Evolutionary conservation across 1,140 invertebrate genomes (phyloP).

Genomic region (Samia ricini): DNA sequence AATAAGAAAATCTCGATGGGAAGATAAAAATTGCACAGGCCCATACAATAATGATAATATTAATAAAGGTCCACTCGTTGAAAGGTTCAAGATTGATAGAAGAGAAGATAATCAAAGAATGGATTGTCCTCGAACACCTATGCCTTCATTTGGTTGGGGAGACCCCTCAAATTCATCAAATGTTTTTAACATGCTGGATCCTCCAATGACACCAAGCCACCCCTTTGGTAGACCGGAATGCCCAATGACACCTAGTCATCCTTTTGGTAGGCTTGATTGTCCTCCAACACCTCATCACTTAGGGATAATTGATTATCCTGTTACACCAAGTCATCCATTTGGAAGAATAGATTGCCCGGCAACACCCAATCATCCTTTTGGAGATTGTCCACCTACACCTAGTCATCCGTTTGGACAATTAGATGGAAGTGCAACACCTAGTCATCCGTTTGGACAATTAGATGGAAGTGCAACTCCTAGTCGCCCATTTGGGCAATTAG

Average conservation of each 20-base stretch:
- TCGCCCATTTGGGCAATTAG: slow-evolving; percentile 26
- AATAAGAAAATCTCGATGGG: slow-evolving; percentile 24
- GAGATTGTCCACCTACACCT: slow-evolving; percentile 22
- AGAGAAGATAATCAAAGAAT: slow-evolving; percentile 14
- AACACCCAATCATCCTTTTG: slow-evolving; percentile 27
- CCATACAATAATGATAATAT: slow-evolving; percentile 21
- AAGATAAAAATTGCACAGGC: slow-evolving; percentile 22
- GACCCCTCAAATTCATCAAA: slow-evolving; percentile 21
- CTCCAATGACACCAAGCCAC: slow-evolving; percentile 28
- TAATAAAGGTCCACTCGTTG: slow-evolving; percentile 24
- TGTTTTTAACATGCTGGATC: slow-evolving; percentile 19
- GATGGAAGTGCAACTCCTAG: slow-evolving; percentile 14
- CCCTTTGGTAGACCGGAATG: slow-evolving; percentile 43
- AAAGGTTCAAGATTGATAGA: slow-evolving; percentile 27
- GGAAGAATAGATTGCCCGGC: slow-evolving; percentile 18
- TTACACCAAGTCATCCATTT: slow-evolving; percentile 20
- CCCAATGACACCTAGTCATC: slow-evolving; percentile 36
- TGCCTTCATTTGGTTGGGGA: slow-evolving; percentile 16
- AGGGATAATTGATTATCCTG: slow-evolving; percentile 19
- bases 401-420: slow-evolving; percentile 27
- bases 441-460: slow-evolving; percentile 32
- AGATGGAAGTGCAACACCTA: slow-evolving; percentile 33
- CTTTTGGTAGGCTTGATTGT: slow-evolving; percentile 42
- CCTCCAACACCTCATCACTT: slow-evolving; percentile 30
- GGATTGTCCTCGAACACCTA: slow-evolving; percentile 20